Percentiles rank a stretch among this genome's conserved stretches.
These are phyloP conservation scores for Strongylocentrotus purpuratus DNA, from an alignment of 35 echinoderm and acorn worm genomes.

Conservation along the genomic window DNA sequence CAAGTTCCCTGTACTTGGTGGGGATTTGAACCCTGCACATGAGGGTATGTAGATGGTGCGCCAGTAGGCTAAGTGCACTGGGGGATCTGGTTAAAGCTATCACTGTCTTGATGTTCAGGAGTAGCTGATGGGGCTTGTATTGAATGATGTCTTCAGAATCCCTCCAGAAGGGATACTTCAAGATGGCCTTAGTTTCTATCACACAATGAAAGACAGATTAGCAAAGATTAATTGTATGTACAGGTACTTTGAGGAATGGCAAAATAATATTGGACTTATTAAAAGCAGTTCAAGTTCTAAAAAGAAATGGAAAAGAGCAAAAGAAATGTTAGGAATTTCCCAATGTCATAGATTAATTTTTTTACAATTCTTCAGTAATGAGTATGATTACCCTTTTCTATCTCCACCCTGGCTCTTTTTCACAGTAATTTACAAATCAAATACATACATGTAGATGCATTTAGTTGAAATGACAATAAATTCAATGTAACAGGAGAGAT, in stretches of 20 bases:
- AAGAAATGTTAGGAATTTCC: no score
- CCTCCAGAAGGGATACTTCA: background rate
- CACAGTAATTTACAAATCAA: no score
- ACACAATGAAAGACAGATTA: background rate
- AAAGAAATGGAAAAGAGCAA: no score
- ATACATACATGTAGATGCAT: no score
- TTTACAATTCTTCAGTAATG: no score
- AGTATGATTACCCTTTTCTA: no score
- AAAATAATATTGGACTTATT: no score
- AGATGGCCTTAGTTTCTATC: background rate
- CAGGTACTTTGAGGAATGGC: background rate
- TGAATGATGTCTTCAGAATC: background rate
- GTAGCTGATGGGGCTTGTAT: background rate
- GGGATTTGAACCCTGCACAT: conserved; percentile 7
- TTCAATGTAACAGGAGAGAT: no score
- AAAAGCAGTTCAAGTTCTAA: no score
- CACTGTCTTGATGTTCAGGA: conserved; percentile 14
- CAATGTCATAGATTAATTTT: no score
- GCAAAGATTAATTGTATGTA: background rate
- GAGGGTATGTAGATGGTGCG: background rate
- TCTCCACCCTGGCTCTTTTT: no score
- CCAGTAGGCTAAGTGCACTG: background rate
- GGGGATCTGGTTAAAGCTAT: background rate
- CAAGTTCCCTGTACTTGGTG: background rate
- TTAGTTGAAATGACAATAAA: no score